Base-by-base conservation (phyloP, 2,888 invertebrate species). In the Drosophila suboccidentalis region DNA sequence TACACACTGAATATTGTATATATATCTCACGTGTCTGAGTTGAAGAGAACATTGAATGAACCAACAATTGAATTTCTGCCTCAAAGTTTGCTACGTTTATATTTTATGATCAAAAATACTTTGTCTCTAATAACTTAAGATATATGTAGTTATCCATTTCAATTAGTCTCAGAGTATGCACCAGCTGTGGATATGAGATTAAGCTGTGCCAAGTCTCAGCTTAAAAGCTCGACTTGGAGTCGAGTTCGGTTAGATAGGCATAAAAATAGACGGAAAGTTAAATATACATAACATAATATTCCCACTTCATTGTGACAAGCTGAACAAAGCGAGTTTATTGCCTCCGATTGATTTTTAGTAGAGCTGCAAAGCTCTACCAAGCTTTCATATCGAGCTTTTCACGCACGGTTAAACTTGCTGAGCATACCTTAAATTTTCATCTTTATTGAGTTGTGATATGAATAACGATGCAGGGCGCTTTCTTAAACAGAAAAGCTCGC, bases 61-160 rank as follows among this genome's bases (percentile, higher is more conserved):
- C 26, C 5, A 47, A 34, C 11, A 22, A 19, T 4, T 44, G 51
- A 53, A 34, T 17, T 15, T 13, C 26, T 17, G 26, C 1, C 49
- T 38, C 71, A 50, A 15, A 39, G 72, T 22, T 19, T 63, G 43
- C 63, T 70, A 5, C 17, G 71, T 34, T 70, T 6, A 2, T 17
- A 4, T 3, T 6, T 53, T 38, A 9, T 4, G 17, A 1, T 15
- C 3, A 15, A 39, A 39, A 39, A 15, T 15, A 15, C 15, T 39
- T 9, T 39, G 9, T 19, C 39, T 15, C 8, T 39, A 3, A 17
- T 17, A 10, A 15, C 41, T 10, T 10, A 43, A 43, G 19, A 2
- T 13, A 13, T 19, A 19, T 19, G 19, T 2, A 43, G 11, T 43
- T 11, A 11, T 4, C 1, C 43, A 43, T 4, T 13, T 43, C 10